Evolutionary conservation across 2,113 vertebrate species (phyloP), one percentile per base, ranked within the genome.

Genomic region (Psophia crepitans): DNA sequence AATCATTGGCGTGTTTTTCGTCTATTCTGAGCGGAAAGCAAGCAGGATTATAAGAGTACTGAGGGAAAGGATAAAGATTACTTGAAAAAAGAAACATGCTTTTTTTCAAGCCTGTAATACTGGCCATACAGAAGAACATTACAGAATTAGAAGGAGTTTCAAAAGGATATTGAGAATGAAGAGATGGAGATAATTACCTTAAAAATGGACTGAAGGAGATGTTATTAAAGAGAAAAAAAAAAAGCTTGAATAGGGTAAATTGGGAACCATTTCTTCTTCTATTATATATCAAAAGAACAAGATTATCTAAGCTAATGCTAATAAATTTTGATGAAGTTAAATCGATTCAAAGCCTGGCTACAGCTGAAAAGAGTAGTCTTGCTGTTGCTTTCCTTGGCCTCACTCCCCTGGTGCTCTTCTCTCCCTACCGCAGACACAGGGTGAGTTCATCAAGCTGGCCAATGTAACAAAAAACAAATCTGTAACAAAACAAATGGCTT

Each of bases 1-100:
- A 92, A 90, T 94, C 43, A 71, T 9, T 68, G 44, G 37, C 37
- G 12, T 69, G 32, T 69, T 90, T 90, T 80, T 17, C n/a, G n/a
- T 73, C 12, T 10, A 17, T 77, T 86, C 43, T 79, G 46, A 70
- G 37, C 11, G 66, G 80, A 81, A 93, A 80, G 27, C 11, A 81
- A 84, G 20, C 9, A 35, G 32, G n/a, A 68, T 74, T 75, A 8
- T n/a, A 65, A 46, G 11, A 51, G 9, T 12, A 44, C 12, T 74
- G 44, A 57, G 3, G 32, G 17, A 77, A 69, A 77, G n/a, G 9
- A 53, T 80, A 64, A 80, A 51, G 28, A 49, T 24, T 53, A 24
- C 17, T 48, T 69, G 24, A 46, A 43, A 65, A 21, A 57, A 63
- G 12, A 70, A 48, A 23, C 0, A 0, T 33, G 6, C 0, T 51